Evolutionary conservation across 2,888 invertebrate genomes (phyloP).

Genomic region (Prosopocoilus inquinatus): DNA sequence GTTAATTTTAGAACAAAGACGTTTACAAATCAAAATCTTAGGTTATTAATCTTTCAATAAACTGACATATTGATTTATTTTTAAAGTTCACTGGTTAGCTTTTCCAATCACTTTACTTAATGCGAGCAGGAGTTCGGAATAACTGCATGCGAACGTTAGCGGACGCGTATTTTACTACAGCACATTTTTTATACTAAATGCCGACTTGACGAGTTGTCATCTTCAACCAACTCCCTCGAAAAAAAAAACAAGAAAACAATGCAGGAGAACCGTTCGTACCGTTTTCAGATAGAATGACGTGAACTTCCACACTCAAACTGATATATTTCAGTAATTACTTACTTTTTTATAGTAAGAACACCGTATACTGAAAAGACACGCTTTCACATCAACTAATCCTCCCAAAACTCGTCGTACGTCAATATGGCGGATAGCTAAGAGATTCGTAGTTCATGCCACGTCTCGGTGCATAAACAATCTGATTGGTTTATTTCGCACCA

Average conservation of each 20-base stretch:
- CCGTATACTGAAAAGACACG: conserved; percentile 53
- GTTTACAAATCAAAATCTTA: conserved; percentile 23
- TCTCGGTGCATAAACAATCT: conserved; percentile 55
- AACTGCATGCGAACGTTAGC: no score
- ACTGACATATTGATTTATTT: conserved; percentile 47
- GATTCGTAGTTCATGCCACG: conserved; percentile 75
- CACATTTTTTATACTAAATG: conserved; percentile 32
- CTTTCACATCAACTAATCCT: conserved; percentile 69
- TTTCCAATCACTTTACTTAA: no score
- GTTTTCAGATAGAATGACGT: background rate
- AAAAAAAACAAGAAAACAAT: conserved; percentile 36
- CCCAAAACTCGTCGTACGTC: conserved; percentile 71
- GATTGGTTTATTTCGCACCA: conserved; percentile 37
- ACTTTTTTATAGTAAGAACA: conserved; percentile 57
- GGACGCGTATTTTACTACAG: no score
- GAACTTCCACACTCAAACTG: background rate
- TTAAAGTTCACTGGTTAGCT: conserved; percentile 12
- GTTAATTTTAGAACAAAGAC: conserved; percentile 44
- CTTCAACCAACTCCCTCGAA: conserved; percentile 57
- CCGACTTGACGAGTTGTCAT: conserved; percentile 58
- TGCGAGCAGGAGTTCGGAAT: no score
- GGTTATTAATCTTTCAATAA: conserved; percentile 44
- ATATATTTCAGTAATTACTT: conserved; percentile 40
- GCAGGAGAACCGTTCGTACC: conserved; percentile 24
- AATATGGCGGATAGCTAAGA: conserved; percentile 83